Percentiles rank a stretch among this genome's conserved stretches.
Conservation (phyloP, 2,888 invertebrate genomes). For the Pristionchus fissidentatus region DNA sequence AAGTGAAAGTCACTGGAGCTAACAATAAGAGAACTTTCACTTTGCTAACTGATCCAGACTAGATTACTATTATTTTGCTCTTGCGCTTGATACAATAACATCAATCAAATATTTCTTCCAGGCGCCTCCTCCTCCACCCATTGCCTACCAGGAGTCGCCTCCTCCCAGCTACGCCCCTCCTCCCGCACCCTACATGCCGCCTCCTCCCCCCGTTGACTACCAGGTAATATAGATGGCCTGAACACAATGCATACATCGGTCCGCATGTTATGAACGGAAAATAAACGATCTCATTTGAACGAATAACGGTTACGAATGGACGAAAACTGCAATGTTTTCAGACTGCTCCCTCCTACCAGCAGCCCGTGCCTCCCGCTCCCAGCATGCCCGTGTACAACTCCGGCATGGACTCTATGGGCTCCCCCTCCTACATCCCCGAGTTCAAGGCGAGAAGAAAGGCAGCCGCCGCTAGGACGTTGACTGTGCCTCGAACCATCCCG, state of each 20-base stretch:
- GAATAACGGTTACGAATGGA: not conserved
- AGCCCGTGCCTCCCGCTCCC: not conserved
- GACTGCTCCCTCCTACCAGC: not conserved
- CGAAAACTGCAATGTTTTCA: not conserved
- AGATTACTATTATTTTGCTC: not conserved
- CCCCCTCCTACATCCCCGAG: conserved; percentile 31
- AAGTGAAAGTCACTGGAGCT: too few relatives aligned
- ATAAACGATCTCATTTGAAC: not conserved
- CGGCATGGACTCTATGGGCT: conserved; percentile 21
- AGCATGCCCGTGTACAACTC: conserved; percentile 37
- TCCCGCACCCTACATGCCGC: not conserved
- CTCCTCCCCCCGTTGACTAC: conserved; percentile 17
- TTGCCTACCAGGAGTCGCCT: conserved; percentile 22
- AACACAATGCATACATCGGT: not conserved
- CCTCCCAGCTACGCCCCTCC: conserved; percentile 36
- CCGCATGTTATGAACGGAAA: not conserved
- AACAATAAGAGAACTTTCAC: too few relatives aligned
- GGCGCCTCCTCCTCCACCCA: conserved; percentile 1
- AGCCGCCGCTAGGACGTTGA: not conserved
- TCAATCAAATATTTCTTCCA: not conserved
- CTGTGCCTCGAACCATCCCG: not conserved
- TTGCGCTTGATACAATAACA: not conserved
- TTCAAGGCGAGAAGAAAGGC: conserved; percentile 37
- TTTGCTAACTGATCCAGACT: too few relatives aligned
- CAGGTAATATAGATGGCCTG: not conserved